Evolutionary conservation across 2,888 invertebrate genomes (phyloP).

Genomic region (Drosophila neonasuta): DNA sequence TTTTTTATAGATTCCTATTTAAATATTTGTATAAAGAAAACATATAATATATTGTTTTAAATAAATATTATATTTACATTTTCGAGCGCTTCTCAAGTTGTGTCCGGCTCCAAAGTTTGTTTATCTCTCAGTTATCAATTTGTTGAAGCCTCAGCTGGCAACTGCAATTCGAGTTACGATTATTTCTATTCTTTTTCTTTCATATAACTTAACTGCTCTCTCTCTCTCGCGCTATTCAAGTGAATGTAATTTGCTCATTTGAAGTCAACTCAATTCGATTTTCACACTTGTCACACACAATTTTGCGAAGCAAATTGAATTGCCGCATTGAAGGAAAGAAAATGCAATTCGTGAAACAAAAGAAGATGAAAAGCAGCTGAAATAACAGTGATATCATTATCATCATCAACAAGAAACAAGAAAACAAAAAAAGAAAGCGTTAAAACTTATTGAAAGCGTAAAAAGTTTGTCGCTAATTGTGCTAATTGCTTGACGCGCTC

Average conservation of each 20-base stretch:
- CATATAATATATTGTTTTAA: too few relatives aligned
- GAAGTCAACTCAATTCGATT: constrained; percentile 40
- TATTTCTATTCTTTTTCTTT: not conserved
- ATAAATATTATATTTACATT: too few relatives aligned
- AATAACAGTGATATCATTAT: constrained; percentile 52
- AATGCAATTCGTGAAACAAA: constrained; percentile 34
- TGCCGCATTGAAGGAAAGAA: constrained; percentile 11
- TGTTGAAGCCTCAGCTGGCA: constrained; percentile 22
- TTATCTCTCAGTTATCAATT: constrained; percentile 1
- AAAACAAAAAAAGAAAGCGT: not conserved
- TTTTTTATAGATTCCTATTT: too few relatives aligned
- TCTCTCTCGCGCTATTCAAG: not conserved
- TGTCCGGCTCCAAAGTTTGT: too few relatives aligned
- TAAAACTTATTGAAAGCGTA: constrained; percentile 7
- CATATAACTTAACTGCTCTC: not conserved
- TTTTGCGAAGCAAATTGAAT: constrained; percentile 50
- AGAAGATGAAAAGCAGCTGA: not conserved
- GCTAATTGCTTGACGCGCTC: constrained; percentile 64
- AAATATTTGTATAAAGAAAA: too few relatives aligned
- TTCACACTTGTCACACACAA: constrained; percentile 50
- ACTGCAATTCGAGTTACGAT: not conserved
- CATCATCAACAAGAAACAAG: constrained; percentile 6
- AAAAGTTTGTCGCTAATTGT: constrained; percentile 60
- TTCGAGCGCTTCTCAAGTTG: too few relatives aligned
- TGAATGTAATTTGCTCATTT: constrained; percentile 69